phyloP scores from a whole-genome alignment of 2,888 invertebrate species.

The Ormyrus nitidulus region DNA sequence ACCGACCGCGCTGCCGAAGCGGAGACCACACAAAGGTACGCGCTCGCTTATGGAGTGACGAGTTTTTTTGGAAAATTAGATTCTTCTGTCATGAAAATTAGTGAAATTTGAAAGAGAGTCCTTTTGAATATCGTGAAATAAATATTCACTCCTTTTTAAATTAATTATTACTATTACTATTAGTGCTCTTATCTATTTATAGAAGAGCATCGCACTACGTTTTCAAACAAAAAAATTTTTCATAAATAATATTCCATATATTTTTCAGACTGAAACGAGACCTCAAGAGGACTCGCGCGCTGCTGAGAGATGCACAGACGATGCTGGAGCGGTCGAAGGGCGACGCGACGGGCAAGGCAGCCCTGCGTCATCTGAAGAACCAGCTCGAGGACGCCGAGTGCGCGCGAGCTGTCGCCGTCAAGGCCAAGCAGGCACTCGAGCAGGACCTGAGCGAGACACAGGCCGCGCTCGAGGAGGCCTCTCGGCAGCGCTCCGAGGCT shows the following conservation, averaged over 20 bases:
- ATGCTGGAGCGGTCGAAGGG: slow-evolving; percentile 93
- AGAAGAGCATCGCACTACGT: too few relatives aligned
- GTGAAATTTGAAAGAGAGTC: too few relatives aligned
- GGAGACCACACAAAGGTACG: slow-evolving; percentile 71
- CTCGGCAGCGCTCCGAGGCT: slow-evolving; percentile 84
- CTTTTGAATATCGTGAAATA: too few relatives aligned
- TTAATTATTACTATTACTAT: too few relatives aligned
- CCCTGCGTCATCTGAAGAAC: slow-evolving; percentile 77
- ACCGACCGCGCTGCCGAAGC: slow-evolving; percentile 84
- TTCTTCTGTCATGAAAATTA: too few relatives aligned
- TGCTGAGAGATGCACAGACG: slow-evolving; percentile 93
- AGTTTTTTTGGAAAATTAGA: too few relatives aligned
- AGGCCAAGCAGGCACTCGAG: slow-evolving; percentile 90
- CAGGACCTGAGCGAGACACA: slow-evolving; percentile 90
- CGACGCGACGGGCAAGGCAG: slow-evolving; percentile 86
- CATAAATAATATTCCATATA: not conserved
- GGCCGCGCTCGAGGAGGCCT: slow-evolving; percentile 88
- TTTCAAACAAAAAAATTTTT: too few relatives aligned
- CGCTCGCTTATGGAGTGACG: too few relatives aligned
- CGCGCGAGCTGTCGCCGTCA: slow-evolving; percentile 88
- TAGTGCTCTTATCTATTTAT: too few relatives aligned
- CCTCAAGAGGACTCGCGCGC: slow-evolving; percentile 90
- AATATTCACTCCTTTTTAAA: too few relatives aligned
- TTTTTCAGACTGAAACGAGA: slow-evolving; percentile 85
- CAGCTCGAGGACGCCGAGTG: slow-evolving; percentile 94